phyloP scores from a whole-genome alignment of 2,113 vertebrate genomes.

The Sprattus sprattus region DNA sequence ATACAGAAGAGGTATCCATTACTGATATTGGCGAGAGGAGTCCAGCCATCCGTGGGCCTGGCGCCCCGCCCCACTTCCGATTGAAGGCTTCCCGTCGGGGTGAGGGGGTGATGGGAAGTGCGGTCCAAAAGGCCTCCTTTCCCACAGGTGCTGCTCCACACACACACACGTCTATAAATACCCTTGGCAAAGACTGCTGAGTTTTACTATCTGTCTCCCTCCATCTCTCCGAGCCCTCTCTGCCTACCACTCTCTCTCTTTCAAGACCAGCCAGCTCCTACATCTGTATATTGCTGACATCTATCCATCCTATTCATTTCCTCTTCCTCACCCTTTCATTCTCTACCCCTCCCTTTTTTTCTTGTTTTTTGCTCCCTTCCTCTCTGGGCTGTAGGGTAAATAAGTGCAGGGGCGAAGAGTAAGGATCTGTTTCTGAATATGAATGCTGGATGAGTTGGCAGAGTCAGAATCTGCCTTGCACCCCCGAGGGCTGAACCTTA shows the following conservation, averaged over 20 bases:
- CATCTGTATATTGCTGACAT: conserved; percentile 2
- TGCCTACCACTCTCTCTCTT: background rate
- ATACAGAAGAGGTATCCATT: background rate
- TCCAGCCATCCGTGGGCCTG: conserved; percentile 8
- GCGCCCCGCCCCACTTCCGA: conserved; percentile 7
- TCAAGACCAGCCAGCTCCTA: background rate
- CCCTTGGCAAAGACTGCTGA: background rate
- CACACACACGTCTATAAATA: conserved; percentile 7
- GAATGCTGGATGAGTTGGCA: background rate
- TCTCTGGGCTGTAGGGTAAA: background rate
- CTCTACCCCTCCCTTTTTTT: background rate
- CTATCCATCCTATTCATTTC: background rate
- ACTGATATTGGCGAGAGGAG: background rate
- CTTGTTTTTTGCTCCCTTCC: background rate
- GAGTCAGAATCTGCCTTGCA: background rate
- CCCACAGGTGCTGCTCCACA: conserved; percentile 2
- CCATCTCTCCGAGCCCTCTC: background rate
- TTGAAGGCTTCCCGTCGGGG: conserved; percentile 7
- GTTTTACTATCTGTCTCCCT: background rate
- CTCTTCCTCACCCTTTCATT: background rate
- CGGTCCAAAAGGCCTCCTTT: conserved; percentile 10
- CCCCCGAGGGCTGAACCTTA: conserved; percentile 7
- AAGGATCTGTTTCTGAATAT: background rate
- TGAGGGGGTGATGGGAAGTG: background rate
- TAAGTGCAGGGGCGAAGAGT: background rate